Evolutionary conservation across 2,797 vertebrate species (phyloP).

Genomic region (Clarias laeviceps): DNA sequence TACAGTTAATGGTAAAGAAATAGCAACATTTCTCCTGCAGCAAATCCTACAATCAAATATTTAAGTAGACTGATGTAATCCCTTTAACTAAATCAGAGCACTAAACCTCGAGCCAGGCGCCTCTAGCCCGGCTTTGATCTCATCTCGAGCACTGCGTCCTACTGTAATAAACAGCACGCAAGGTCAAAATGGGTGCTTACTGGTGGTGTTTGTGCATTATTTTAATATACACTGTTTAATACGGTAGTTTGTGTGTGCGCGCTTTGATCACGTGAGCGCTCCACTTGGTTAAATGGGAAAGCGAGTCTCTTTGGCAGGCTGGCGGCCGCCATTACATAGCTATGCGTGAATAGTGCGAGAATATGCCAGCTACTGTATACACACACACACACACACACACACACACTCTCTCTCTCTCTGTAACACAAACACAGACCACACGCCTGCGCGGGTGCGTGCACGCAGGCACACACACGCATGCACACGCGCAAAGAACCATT

Average conservation of each 20-base stretch:
- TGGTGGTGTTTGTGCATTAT: not conserved
- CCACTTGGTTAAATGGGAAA: conserved; percentile 76
- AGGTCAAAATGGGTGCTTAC: not conserved
- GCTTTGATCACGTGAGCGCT: conserved; percentile 76
- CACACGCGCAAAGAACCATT: conserved; percentile 42
- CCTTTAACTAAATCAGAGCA: conserved; percentile 47
- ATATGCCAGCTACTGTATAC: conserved; percentile 53
- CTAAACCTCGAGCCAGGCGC: not conserved
- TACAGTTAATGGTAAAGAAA: not conserved
- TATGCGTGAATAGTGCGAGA: conserved; percentile 60
- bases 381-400: conserved; percentile 50
- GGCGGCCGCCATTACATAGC: conserved; percentile 82
- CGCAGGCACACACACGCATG: not conserved
- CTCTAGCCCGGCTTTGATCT: not conserved
- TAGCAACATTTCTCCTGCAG: conserved; percentile 8
- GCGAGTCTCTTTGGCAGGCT: conserved; percentile 71
- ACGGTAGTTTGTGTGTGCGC: conserved; percentile 10
- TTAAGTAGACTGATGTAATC: conserved; percentile 66
- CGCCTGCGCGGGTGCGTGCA: not conserved
- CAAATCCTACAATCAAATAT: conserved; percentile 8
- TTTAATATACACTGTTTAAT: conserved; percentile 14
- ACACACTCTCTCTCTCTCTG: not conserved
- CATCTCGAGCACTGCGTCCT: not conserved
- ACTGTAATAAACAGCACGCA: not conserved
- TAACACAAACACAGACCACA: conserved; percentile 29